phyloP scores from a whole-genome alignment of 1,140 invertebrate genomes.

The Oreohelix idahoensis region DNA sequence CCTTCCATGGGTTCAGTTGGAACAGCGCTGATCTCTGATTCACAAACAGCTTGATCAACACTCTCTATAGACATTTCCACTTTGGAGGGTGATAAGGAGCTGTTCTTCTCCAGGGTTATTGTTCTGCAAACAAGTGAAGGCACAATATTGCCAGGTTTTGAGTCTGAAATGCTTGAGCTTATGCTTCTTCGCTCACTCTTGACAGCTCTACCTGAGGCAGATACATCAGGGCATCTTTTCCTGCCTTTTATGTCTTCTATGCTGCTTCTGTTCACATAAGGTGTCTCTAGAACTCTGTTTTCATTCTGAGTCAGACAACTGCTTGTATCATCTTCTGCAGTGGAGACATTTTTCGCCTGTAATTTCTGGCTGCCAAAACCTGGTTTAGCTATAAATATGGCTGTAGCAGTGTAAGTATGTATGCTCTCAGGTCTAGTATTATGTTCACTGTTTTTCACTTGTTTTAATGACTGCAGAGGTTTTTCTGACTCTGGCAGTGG shows the following conservation, averaged over 20 bases:
- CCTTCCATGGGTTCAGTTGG: conserved; percentile 1
- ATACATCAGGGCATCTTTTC: conserved; percentile 12
- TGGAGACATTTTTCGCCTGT: background rate
- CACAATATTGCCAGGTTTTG: background rate
- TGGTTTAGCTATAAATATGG: conserved; percentile 4
- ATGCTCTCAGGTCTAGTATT: background rate
- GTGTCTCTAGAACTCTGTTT: background rate
- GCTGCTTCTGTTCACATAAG: background rate
- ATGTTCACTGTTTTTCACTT: background rate
- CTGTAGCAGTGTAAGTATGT: conserved; percentile 5
- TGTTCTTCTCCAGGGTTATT: background rate
- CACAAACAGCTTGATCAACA: conserved; percentile 32
- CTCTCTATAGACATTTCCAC: conserved; percentile 41
- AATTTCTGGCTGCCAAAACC: background rate
- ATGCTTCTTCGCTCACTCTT: background rate
- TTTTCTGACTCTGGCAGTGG: background rate
- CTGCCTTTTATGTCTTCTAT: background rate
- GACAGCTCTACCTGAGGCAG: background rate
- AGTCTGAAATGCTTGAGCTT: background rate
- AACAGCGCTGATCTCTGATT: conserved; percentile 33
- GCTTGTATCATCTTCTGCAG: background rate
- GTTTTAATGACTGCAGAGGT: background rate
- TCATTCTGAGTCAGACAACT: background rate
- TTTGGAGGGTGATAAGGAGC: background rate
- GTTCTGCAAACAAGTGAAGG: background rate